Conservation (phyloP, 2,797 vertebrate genomes). For the Notolepis coatsorum region DNA sequence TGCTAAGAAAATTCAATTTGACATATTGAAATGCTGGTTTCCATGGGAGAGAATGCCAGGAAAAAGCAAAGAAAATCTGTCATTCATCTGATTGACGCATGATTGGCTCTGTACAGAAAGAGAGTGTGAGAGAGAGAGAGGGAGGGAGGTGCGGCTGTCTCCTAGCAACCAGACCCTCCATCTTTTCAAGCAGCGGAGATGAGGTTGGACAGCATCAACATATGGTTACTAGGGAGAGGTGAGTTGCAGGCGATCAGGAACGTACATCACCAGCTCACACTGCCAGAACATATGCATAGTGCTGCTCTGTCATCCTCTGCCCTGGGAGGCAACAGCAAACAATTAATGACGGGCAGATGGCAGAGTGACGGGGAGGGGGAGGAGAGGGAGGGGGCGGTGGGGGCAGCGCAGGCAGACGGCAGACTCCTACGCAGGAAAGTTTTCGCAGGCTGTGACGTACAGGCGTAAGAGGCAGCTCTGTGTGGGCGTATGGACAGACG, state of each 20-base stretch:
- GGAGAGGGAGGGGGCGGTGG: slow-evolving; percentile 34
- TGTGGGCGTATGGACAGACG: slow-evolving; percentile 52
- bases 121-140: slow-evolving; percentile 16
- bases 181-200: slow-evolving; percentile 56
- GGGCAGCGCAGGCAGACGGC: background rate
- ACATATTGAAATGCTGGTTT: slow-evolving; percentile 73
- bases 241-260: slow-evolving; percentile 46
- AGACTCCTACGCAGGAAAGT: too few species aligned
- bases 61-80: slow-evolving; percentile 24
- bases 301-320: slow-evolving; percentile 61
- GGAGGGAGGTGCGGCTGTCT: slow-evolving; percentile 81
- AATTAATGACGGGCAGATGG: slow-evolving; percentile 81
- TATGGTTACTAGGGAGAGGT: slow-evolving; percentile 64
- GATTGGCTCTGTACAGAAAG: slow-evolving; percentile 34
- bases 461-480: background rate
- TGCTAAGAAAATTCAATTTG: slow-evolving; percentile 70
- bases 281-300: slow-evolving; percentile 69
- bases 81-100: slow-evolving; percentile 70
- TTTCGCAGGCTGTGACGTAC: slow-evolving; percentile 40
- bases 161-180: slow-evolving; percentile 81
- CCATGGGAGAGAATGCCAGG: slow-evolving; percentile 58
- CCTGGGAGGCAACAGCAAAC: slow-evolving; percentile 65
- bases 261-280: slow-evolving; percentile 72
- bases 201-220: slow-evolving; percentile 73
- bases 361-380: slow-evolving; percentile 27